These are phyloP conservation scores for Blastomussa wellsi DNA, from an alignment of 92 coral and sea anemone genomes.

Conservation along the genomic window DNA sequence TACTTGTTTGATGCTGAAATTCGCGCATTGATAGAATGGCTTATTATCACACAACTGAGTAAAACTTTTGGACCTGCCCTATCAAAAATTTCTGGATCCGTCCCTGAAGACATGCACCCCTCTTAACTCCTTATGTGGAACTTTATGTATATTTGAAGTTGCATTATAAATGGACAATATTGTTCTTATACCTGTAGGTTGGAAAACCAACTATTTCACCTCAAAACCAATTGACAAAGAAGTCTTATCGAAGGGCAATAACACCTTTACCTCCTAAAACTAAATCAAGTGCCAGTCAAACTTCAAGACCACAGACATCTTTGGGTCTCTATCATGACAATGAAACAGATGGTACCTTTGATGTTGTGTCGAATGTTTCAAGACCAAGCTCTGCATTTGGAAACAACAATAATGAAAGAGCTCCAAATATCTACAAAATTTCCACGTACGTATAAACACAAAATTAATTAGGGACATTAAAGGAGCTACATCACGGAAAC, in stretches of 20 bases:
- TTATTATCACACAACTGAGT: no score
- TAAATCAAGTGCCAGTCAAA: neutral
- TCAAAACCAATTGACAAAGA: conserved; percentile 36
- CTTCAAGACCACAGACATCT: conserved; percentile 58
- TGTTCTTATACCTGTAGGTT: neutral
- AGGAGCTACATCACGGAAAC: no score
- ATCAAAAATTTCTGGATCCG: no score
- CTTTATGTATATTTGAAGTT: neutral
- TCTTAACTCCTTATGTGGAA: no score
- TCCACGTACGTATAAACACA: conserved; percentile 13
- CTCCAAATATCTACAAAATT: conserved; percentile 15
- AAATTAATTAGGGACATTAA: no score
- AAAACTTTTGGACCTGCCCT: no score
- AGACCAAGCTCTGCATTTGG: conserved; percentile 62
- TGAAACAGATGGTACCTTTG: conserved; percentile 15
- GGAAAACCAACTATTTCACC: conserved; percentile 46
- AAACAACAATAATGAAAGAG: conserved; percentile 19
- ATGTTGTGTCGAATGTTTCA: neutral
- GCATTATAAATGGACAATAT: no score
- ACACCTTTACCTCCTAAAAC: conserved; percentile 52
- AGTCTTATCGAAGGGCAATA: conserved; percentile 35
- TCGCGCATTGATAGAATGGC: no score
- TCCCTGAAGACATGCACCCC: no score
- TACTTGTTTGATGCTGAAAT: no score
- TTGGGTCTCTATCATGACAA: conserved; percentile 61